These are phyloP conservation scores for Threskiornis aethiopicus DNA, from an alignment of 2,797 vertebrate species.

Conservation along the genomic window DNA sequence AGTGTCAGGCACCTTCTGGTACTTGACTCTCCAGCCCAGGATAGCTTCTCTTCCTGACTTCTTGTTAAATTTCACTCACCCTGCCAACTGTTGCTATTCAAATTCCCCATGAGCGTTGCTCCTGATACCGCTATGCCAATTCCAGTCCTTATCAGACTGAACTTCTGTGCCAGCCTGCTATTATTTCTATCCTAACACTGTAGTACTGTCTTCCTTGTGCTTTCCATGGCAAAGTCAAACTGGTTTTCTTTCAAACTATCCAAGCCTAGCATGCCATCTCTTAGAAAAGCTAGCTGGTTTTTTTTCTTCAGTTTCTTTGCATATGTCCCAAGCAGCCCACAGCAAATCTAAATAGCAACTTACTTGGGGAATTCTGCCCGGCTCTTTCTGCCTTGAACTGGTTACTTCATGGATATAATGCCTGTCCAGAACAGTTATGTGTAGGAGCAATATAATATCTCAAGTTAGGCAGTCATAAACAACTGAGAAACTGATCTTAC, in stretches of 20 bases:
- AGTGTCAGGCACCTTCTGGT: not conserved
- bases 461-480: not conserved
- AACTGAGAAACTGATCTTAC: not conserved
- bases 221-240: not conserved
- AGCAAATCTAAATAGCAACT: not conserved
- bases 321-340: not conserved
- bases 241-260: not conserved
- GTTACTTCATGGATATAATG: not conserved
- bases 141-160: not conserved
- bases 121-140: rapidly evolving
- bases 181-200: not conserved
- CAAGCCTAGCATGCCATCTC: not conserved
- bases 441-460: not conserved
- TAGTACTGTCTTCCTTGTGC: not conserved
- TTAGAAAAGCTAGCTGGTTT: not conserved
- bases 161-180: not conserved
- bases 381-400: not conserved
- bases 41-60: not conserved
- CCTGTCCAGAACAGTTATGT: not conserved
- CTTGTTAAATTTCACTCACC: not conserved
- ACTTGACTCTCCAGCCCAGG: not conserved
- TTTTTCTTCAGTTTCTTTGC: not conserved
- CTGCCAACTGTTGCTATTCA: not conserved
- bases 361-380: not conserved
- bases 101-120: not conserved